Evolutionary conservation across 2,113 vertebrate species (phyloP).

Genomic region (Cepphus grylle): DNA sequence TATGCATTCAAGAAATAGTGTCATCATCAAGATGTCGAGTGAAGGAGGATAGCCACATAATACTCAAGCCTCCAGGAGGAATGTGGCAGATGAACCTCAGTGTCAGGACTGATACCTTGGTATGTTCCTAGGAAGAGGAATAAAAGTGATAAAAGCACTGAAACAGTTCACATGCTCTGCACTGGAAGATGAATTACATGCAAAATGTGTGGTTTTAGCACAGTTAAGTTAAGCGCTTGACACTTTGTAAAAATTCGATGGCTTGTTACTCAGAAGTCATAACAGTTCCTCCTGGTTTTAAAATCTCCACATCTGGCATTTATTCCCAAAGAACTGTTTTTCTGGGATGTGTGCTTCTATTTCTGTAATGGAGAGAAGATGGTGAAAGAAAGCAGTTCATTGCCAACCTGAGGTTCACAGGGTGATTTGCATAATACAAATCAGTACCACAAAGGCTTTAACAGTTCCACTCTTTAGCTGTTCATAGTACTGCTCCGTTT

Average conservation of each 20-base stretch:
- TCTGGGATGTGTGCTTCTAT: background rate
- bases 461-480: background rate
- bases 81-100: background rate
- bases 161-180: background rate
- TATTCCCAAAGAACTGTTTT: conserved; percentile 5
- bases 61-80: background rate
- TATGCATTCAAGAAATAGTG: background rate
- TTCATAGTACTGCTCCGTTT: background rate
- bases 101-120: background rate
- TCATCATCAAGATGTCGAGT: background rate
- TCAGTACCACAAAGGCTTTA: background rate
- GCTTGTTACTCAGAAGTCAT: background rate
- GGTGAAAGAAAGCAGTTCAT: background rate
- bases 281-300: background rate
- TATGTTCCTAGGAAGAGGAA: background rate
- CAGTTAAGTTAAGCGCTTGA: background rate
- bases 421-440: background rate
- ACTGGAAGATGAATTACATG: background rate
- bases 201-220: background rate
- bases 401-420: background rate
- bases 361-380: background rate
- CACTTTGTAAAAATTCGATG: background rate
- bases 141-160: background rate
- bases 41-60: background rate
- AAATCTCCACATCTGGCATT: conserved; percentile 14